Percentiles rank a stretch among this genome's conserved stretches.
phyloP scores from a whole-genome alignment of 2,797 vertebrate genomes.

The Sebastes oblongus region DNA sequence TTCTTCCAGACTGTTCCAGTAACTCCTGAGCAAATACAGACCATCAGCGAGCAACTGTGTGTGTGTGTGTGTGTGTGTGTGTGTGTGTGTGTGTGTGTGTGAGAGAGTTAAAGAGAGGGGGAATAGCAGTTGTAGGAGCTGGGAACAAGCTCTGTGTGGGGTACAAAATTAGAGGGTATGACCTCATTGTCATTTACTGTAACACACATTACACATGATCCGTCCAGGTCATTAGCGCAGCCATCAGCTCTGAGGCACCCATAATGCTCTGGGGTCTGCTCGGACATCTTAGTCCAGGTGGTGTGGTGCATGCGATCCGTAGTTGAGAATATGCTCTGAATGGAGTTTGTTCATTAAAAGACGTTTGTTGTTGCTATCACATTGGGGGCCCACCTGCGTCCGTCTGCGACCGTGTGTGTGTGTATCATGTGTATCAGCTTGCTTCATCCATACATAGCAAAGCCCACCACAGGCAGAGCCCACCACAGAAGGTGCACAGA shows the following conservation, averaged over 20 bases:
- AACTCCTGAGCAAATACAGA: conserved; percentile 75
- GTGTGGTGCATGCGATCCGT: neutral
- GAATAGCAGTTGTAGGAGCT: conserved; percentile 11
- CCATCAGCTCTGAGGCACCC: conserved; percentile 52
- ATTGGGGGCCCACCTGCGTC: conserved; percentile 66
- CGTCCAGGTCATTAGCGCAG: conserved; percentile 54
- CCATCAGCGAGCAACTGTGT: conserved; percentile 34
- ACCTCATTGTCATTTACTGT: conserved; percentile 74
- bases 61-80: conserved; percentile 11
- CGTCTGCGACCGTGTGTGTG: conserved; percentile 5
- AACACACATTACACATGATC: conserved; percentile 59
- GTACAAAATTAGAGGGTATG: conserved; percentile 63
- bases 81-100: conserved; percentile 5
- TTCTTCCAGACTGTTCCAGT: conserved; percentile 71
- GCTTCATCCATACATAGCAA: conserved; percentile 31
- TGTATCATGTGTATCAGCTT: conserved; percentile 40
- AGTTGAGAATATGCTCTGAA: conserved; percentile 8
- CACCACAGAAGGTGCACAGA: conserved; percentile 84
- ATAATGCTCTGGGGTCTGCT: conserved; percentile 8
- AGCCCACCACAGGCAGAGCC: conserved; percentile 63
- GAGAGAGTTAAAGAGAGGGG: conserved; percentile 1
- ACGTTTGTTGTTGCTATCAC: conserved; percentile 50
- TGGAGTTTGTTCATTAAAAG: conserved; percentile 53
- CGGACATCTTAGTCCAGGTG: conserved; percentile 17
- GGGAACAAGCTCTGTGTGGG: conserved; percentile 66